Evolutionary conservation across 2,888 invertebrate genomes (phyloP), one percentile per base, ranked within the genome.

Genomic region (Heliothis peltigera): DNA sequence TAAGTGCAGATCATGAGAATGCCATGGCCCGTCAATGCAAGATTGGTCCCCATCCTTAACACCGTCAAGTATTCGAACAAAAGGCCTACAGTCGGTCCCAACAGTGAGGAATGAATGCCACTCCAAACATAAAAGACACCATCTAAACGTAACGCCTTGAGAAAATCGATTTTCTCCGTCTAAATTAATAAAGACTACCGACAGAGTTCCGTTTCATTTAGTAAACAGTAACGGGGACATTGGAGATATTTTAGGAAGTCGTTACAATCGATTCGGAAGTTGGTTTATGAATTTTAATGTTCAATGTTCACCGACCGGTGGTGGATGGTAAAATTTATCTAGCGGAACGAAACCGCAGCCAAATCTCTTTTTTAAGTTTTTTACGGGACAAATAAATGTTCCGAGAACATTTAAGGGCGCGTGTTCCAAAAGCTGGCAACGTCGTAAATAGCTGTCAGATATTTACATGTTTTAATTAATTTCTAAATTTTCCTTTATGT

Each of bases 301-400:
- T 12, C 39, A 22, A 44, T 54, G 62, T 57, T 61, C 17, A 21
- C 19, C 10, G 43, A 51, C 4, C 19, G 28, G 15, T 39, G 22
- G 32, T 42, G 48, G 18, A 35, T 43, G n/a, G 55, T 44, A 19
- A n/a, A 66, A 66, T 61, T 44, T 53, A 66, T 66, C 21, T 10
- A 61, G 48, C 73, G 49, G 46, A 57, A 62, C 68, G 54, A 43
- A 46, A 46, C 19, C 17, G 25, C 46, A 54, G 35, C 57, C 71
- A 73, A 73, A 71, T 63, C 57, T 55, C 19, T 63, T 70, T 74
- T 59, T 64, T 15, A 72, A 22, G 46, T 60, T 60, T 57, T 43
- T 42, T 47, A 19, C 22, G 10, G 21, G 19, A 43, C n/a, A 60
- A 19, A 53, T 44, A 32, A 12, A 47, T 46, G 18, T 8, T 44